Conservation (phyloP, 2,888 invertebrate species). For the Zygothrica quintamaculata region DNA sequence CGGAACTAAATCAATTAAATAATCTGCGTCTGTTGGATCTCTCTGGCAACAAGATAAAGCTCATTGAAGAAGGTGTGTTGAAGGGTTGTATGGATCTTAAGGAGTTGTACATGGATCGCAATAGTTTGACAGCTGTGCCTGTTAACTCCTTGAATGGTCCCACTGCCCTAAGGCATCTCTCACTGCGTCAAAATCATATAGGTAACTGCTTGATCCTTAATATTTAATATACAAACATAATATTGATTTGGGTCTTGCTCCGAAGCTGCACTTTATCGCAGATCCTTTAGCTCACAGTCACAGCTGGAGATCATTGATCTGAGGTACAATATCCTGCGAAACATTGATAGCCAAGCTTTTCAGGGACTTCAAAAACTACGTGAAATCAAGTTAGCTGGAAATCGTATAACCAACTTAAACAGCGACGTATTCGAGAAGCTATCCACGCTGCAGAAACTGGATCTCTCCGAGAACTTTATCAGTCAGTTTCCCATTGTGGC, state of each 20-base stretch:
- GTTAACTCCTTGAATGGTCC: conserved; percentile 93
- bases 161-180: conserved; percentile 89
- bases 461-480: conserved; percentile 94
- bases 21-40: conserved; percentile 91
- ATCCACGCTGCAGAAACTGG: conserved; percentile 90
- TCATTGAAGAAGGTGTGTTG: conserved; percentile 93
- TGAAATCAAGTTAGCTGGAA: conserved; percentile 90
- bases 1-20: conserved; percentile 91
- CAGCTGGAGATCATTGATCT: conserved; percentile 91
- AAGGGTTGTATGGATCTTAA: conserved; percentile 92
- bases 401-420: conserved; percentile 91
- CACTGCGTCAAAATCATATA: conserved; percentile 92
- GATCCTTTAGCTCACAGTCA: conserved; percentile 89
- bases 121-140: conserved; percentile 91
- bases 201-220: conserved; percentile 87
- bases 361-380: conserved; percentile 88
- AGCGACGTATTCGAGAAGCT: conserved; percentile 92
- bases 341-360: conserved; percentile 91
- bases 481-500: conserved; percentile 92
- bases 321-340: conserved; percentile 90
- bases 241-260: too few species aligned
- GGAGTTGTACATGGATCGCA: conserved; percentile 92
- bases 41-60: conserved; percentile 91
- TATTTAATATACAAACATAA: too few species aligned
- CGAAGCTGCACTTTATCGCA: conserved; percentile 87